These are phyloP conservation scores for Acleris sparsana DNA, from an alignment of 2,888 invertebrate species.

Conservation along the genomic window DNA sequence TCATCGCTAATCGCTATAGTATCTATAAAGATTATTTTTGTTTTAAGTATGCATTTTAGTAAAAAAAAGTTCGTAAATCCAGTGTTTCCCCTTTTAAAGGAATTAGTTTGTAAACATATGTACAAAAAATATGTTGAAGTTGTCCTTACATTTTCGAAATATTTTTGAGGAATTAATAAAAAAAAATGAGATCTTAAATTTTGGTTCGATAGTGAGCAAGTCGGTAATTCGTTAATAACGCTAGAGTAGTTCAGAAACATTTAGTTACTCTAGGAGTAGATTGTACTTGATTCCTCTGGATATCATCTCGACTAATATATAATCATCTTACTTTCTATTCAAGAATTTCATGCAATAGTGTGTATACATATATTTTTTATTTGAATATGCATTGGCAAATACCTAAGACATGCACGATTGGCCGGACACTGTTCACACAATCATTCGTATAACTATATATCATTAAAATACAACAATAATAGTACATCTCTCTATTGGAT, in stretches of 20 bases:
- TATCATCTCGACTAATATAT: conserved; percentile 53
- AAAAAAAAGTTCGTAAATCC: neutral
- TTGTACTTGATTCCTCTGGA: conserved; percentile 74
- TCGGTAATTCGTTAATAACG: conserved; percentile 71
- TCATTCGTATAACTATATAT: conserved; percentile 68
- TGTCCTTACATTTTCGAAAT: conserved; percentile 29
- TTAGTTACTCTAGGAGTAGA: conserved; percentile 57
- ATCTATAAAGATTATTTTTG: no score
- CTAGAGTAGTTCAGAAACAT: conserved; percentile 63
- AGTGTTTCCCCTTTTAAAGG: neutral
- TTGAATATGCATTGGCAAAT: conserved; percentile 70
- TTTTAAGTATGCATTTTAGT: no score
- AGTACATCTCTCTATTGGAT: conserved; percentile 77
- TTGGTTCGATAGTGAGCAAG: conserved; percentile 79
- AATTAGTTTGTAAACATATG: neutral
- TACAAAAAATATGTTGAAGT: conserved; percentile 21
- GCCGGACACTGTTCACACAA: conserved; percentile 75
- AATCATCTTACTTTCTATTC: conserved; percentile 58
- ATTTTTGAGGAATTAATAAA: conserved; percentile 42
- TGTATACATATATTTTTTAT: conserved; percentile 62
- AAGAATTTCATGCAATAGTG: conserved; percentile 61
- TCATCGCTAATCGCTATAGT: neutral
- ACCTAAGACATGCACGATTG: conserved; percentile 71
- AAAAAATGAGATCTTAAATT: conserved; percentile 78
- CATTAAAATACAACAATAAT: conserved; percentile 78